Conservation (phyloP, 2,113 vertebrate genomes). For the Triplophysa dalaica region DNA sequence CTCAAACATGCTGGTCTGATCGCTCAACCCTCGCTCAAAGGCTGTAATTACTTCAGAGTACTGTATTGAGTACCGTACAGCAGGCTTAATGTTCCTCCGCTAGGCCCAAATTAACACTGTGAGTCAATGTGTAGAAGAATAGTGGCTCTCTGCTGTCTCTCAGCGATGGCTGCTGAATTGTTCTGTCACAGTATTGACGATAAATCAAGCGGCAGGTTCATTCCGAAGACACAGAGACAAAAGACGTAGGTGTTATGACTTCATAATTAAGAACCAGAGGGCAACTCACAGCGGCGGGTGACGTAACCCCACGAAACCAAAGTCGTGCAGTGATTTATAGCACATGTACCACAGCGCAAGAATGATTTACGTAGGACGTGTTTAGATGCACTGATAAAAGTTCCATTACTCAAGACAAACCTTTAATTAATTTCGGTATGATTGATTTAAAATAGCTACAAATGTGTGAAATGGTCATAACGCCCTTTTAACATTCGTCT, state of each 20-base stretch:
- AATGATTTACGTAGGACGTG: slow-evolving; percentile 22
- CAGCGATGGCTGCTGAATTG: slow-evolving; percentile 45
- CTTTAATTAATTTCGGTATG: slow-evolving; percentile 1
- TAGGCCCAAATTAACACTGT: slow-evolving; percentile 48
- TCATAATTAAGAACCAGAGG: slow-evolving; percentile 53
- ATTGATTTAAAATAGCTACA: slow-evolving; percentile 1
- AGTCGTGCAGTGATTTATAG: slow-evolving; percentile 31
- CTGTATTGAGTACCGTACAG: slow-evolving; percentile 44
- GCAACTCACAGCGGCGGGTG: slow-evolving; percentile 47
- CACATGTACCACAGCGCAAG: slow-evolving; percentile 21
- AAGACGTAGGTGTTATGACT: slow-evolving; percentile 43
- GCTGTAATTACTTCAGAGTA: slow-evolving; percentile 49
- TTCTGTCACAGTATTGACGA: slow-evolving; percentile 53
- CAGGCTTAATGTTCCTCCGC: slow-evolving; percentile 38
- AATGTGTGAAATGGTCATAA: not conserved
- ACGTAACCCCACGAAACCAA: slow-evolving; percentile 42
- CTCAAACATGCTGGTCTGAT: slow-evolving; percentile 36
- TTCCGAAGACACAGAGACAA: slow-evolving; percentile 45
- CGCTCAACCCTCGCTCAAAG: slow-evolving; percentile 26
- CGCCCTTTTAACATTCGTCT: slow-evolving; percentile 13
- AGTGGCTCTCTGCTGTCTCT: slow-evolving; percentile 37
- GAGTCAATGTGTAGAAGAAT: slow-evolving; percentile 48
- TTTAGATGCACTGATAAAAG: not conserved
- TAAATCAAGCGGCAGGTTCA: slow-evolving; percentile 40
- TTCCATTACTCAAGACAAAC: not conserved